A percentile compares a stretch with the other conserved stretches of the same genome.
Evolutionary conservation across 2,113 vertebrate species (phyloP).

Genomic region (Carlito syrichta): DNA sequence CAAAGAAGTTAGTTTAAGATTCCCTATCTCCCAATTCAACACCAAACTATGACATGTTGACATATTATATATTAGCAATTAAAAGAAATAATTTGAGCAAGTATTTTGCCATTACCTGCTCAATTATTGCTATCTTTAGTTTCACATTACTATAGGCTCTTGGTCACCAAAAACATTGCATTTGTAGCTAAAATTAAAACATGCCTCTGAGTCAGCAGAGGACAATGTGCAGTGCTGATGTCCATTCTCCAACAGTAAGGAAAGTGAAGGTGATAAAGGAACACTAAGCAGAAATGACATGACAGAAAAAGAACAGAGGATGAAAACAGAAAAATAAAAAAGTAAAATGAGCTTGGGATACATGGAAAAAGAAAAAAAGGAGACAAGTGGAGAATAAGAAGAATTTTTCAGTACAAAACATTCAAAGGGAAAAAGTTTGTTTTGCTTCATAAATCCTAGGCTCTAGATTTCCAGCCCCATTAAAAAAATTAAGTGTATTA

Average conservation of each 20-base stretch:
- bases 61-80: neutral
- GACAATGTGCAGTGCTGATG: rapidly evolving
- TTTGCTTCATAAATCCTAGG: neutral
- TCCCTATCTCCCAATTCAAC: neutral
- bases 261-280: neutral
- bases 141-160: neutral
- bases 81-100: neutral
- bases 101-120: neutral
- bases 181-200: neutral
- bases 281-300: neutral
- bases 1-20: neutral
- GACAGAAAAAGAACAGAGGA: neutral
- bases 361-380: neutral
- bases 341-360: neutral
- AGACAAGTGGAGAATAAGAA: neutral
- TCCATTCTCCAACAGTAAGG: neutral
- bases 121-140: neutral
- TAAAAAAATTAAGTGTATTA: neutral
- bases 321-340: neutral
- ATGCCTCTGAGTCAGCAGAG: neutral
- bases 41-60: neutral
- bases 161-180: neutral
- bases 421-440: neutral
- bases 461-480: neutral
- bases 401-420: neutral